Base-by-base conservation (phyloP, 53 echinoderm and acorn worm species). In the Hippasteria phrygiana region DNA sequence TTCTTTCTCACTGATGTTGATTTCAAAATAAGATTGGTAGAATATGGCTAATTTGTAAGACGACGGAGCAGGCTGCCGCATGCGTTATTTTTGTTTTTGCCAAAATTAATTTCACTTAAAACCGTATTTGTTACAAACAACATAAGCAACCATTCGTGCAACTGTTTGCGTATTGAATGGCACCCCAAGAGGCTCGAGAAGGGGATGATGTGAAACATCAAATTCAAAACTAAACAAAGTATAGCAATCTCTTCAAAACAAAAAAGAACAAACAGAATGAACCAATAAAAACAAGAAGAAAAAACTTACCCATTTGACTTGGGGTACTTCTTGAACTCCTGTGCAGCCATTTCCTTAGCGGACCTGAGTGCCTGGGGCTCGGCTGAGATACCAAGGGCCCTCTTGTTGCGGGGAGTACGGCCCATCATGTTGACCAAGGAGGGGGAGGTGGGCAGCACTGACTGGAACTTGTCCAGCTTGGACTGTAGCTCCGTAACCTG, bases 301-400 rank as follows among this genome's bases (percentile, higher is more conserved):
- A 59, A 59, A 89, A 83, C 97, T 90, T 93, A 97, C 98, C 92
- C 91, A 91, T 93, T 90, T 32, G 92, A 91, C 88, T 97, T 97
- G 41, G 93, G 93, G 88, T 97, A 95, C 71, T 97, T 97, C 56
- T 93, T 94, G 78, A 97, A 97, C 66, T 92, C 89, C 48, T 94
- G 89, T 17, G 82, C 91, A 22, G 91, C 82, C 80, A 95, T 64
- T 46, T 97, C 98, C 95, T 92, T 86, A 41, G 93, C 93, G 37
- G 94, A 91, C 73, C 86, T 92, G 88, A 92, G 89, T 1, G 89
- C 81, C 85, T 97, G 98, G 46, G 98, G 98, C 83, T 97, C 98
- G 50, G 98, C 98, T 11, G 98, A 97, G 46, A 97, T 97, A 70
- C 98, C 98, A 62, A 95, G 72, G 53, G 94, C 98, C 47, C 98